These are phyloP conservation scores for Urocolius indicus DNA, from an alignment of 2,113 vertebrate species.

Conservation along the genomic window DNA sequence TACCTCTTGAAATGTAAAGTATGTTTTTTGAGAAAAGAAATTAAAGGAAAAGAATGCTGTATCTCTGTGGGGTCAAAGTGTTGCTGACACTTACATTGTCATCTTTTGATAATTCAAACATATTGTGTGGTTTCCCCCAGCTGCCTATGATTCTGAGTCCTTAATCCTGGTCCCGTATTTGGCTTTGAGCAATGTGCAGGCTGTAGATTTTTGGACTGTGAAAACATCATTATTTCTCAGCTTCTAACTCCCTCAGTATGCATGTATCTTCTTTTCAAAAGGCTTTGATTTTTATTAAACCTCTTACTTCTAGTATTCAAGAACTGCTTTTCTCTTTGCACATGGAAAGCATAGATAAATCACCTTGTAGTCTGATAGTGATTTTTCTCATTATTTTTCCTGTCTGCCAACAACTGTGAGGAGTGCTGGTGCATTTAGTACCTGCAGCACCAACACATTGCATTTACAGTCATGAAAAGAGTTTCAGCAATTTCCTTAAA, in stretches of 20 bases:
- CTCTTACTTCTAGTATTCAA: background rate
- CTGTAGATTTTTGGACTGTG: background rate
- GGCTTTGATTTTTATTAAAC: conserved; percentile 62
- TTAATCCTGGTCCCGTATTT: conserved; percentile 40
- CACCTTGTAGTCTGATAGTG: background rate
- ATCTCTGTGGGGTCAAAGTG: background rate
- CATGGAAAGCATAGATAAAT: conserved; percentile 50
- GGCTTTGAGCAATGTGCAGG: conserved; percentile 16
- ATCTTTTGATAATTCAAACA: conserved; percentile 28
- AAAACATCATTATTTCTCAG: conserved; percentile 61
- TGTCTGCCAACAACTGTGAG: conserved; percentile 34
- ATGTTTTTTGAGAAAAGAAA: background rate
- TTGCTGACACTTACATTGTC: background rate
- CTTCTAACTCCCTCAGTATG: conserved; percentile 40
- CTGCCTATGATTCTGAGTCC: background rate
- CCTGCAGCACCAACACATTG: conserved; percentile 23
- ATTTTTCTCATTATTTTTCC: conserved; percentile 49
- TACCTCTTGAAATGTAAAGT: background rate
- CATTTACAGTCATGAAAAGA: conserved; percentile 12
- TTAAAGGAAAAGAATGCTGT: background rate
- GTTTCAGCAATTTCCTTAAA: conserved; percentile 59
- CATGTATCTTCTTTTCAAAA: conserved; percentile 15
- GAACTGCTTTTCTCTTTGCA: conserved; percentile 41
- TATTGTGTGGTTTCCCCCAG: background rate
- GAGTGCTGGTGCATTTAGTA: conserved; percentile 52